Percentiles rank a stretch among this genome's conserved stretches.
These are phyloP conservation scores for Epizoanthus fatuus DNA, from an alignment of 92 coral and sea anemone species.

Conservation along the genomic window DNA sequence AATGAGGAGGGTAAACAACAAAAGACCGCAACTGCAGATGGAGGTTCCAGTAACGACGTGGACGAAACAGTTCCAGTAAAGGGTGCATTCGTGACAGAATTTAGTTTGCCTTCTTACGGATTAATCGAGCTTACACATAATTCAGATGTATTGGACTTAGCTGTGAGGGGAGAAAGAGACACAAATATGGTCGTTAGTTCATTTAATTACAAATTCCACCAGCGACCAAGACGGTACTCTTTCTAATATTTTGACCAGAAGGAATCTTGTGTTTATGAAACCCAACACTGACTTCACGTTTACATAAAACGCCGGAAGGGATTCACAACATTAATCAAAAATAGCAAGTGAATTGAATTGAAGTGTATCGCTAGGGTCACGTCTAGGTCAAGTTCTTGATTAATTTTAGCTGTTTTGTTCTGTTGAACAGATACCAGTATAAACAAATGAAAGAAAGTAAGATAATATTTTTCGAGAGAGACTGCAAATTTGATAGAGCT, in stretches of 20 bases:
- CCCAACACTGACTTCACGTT: neutral
- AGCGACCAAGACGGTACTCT: slow-evolving; percentile 18
- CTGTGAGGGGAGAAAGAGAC: neutral
- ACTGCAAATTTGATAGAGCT: no score
- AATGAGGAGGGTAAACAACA: neutral
- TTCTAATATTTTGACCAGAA: neutral
- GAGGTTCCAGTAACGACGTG: neutral
- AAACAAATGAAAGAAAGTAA: no score
- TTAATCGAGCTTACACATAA: neutral
- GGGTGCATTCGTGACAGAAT: neutral
- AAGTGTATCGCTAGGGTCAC: no score
- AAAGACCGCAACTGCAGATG: neutral
- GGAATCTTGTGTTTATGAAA: neutral
- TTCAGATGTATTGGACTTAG: slow-evolving; percentile 2
- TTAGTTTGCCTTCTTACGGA: neutral
- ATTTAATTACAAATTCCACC: neutral
- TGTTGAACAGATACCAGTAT: no score
- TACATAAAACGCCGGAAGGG: no score
- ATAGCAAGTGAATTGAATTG: no score
- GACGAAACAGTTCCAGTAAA: neutral
- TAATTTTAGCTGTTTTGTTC: no score
- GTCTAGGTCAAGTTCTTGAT: no score
- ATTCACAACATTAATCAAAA: no score
- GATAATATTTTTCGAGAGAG: no score
- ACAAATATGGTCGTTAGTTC: neutral